Evolutionary conservation across 2,113 vertebrate species (phyloP), one percentile per base, ranked within the genome.

Genomic region (Malurus elegans): DNA sequence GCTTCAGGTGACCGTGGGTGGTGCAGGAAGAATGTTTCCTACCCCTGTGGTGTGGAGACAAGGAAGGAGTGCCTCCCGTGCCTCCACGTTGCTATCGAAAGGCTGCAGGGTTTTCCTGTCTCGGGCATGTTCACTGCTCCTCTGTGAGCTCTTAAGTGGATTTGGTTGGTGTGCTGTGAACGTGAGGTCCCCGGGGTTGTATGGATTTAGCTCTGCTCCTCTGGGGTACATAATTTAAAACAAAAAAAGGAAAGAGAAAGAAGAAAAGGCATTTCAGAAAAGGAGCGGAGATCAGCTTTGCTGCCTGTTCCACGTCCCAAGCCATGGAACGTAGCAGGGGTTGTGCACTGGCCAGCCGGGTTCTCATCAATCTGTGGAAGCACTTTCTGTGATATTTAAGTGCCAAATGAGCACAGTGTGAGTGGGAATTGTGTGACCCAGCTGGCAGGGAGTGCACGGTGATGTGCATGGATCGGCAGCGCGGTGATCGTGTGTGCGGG

Each of bases 401-500:
- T 32, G 58, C 53, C 57, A 42, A 85, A 86, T 90, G 36, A 94
- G 34, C 61, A 20, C 3, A 14, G 48, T 20, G 20, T 6, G 38
- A 54, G 82, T 67, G 58, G 14, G 53, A 47, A 81, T 12, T 24
- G 74, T 86, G 81, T 61, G 48, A 40, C 50, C 44, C 1, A 6
- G 6, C 61, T 40, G 81, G 9, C 79, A n/a, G 70, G 76, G 92
- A 72, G 26, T 38, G 25, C 53, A 9, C 6, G 12, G 86, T 1
- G 88, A 6, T 57, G 74, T 1, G 1, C 12, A 45, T 61, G 65
- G 95, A 86, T 48, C 57, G 53, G 16, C 62, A 12, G 7, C 0
- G 0, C 9, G 10, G 21, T 4, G 50, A 36, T 15, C 0, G 10
- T 0, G 16, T 6, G 5, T 6, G 66, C 8, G 4, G 12, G 14